Evolutionary conservation across 2,888 invertebrate species (phyloP), one percentile per base, ranked within the genome.

Genomic region (Acronicta alni): DNA sequence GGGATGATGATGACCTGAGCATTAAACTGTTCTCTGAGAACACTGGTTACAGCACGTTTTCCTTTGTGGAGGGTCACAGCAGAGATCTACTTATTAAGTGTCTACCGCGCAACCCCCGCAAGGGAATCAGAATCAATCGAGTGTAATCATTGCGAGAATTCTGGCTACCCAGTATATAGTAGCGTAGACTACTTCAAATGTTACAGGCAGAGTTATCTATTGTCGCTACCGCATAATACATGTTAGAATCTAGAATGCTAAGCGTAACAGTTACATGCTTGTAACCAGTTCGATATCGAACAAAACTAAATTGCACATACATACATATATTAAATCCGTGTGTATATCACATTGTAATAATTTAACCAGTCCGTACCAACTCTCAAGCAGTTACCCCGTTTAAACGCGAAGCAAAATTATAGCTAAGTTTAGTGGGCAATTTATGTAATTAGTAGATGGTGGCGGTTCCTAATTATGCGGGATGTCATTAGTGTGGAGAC

Each of bases 361-460:
- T 70, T 79, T 67, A 61, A 68, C 56, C 69, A 76, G 72, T 65
- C 64, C 64, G 63, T 69, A 75, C 70, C 67, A 68, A 73, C 75
- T 78, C 75, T 75, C 75, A 67, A 78, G 75, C 75, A 75, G 70
- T 77, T 76, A 78, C 71, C 73, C 77, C 78, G 78, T 82, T 85
- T 82, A 80, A 82, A 72, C 82, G 80, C 80, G 75, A 83, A 81
- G 83, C 80, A 84, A 89, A 91, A 91, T 92, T 91, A 91, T 89
- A 88, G 89, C 84, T 82, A 82, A 89, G 89, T 90, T 92, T 89
- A 92, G 89, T 91, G 89, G 89, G 90, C 89, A 91, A 92, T 93
- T 93, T 89, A 89, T 87, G 90, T 91, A 92, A 93, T 93, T 92
- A 93, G 90, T 88, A 89, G 92, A 91, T 90, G 91, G 89, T 85